Percentiles rank a stretch among this genome's conserved stretches.
phyloP scores from a whole-genome alignment of 2,888 invertebrate species.

The Elysia crispata region DNA sequence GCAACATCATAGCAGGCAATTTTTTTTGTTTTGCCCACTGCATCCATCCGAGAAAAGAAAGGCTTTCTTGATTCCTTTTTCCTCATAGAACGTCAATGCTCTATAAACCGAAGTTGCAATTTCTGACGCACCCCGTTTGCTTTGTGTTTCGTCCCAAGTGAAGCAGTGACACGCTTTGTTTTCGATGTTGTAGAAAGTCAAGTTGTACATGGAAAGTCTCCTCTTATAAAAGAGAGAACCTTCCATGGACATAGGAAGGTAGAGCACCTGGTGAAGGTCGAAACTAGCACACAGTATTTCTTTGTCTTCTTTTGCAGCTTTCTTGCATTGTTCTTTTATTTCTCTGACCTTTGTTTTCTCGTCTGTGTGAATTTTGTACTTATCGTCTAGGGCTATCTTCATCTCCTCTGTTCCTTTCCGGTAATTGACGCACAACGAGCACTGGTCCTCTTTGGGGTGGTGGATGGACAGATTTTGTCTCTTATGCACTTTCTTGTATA shows the following conservation, averaged over 20 bases:
- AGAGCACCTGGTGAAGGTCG: neutral
- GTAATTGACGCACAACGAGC: no score
- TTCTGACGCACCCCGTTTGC: neutral
- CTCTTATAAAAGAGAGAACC: neutral
- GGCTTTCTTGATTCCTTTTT: neutral
- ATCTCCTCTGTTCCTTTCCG: no score
- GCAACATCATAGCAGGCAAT: conserved; percentile 9
- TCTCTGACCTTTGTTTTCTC: no score
- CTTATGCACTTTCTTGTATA: no score
- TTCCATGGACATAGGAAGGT: neutral
- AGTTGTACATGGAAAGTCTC: neutral
- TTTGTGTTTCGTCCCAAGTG: conserved; percentile 13
- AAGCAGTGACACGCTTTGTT: conserved; percentile 9
- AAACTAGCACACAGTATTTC: neutral
- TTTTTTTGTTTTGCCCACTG: conserved; percentile 19
- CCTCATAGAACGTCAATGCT: neutral
- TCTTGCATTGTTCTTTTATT: neutral
- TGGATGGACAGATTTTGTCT: no score
- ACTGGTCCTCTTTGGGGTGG: no score
- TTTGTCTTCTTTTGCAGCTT: neutral
- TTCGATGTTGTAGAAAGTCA: neutral
- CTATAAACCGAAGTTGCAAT: neutral
- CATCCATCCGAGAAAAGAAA: conserved; percentile 10
- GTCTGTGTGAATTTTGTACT: no score
- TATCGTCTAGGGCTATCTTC: no score